Conservation (phyloP, 2,797 vertebrate species). For the Enoplosus armatus region DNA sequence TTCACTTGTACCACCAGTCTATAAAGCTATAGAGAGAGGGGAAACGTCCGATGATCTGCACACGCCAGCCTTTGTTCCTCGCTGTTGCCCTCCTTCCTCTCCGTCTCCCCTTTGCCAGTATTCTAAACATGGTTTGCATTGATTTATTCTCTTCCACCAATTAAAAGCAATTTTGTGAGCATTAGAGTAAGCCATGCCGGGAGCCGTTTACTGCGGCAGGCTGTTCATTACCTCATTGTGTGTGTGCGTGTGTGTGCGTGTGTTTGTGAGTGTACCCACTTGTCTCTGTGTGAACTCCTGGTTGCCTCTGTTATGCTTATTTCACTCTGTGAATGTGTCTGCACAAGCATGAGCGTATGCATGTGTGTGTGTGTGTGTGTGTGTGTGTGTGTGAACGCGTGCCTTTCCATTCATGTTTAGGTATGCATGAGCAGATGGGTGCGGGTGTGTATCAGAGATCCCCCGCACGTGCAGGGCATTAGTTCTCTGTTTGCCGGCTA, state of each 20-base stretch:
- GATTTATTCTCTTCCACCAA: constrained; percentile 79
- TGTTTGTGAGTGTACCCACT: background rate
- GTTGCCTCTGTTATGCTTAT: constrained; percentile 46
- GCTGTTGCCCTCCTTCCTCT: constrained; percentile 23
- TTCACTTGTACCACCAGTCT: constrained; percentile 21
- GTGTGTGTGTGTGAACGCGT: constrained; percentile 23
- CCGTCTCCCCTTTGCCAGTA: constrained; percentile 40
- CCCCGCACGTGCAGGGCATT: constrained; percentile 69
- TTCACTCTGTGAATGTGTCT: constrained; percentile 43
- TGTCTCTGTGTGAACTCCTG: constrained; percentile 42
- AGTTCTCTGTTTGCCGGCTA: constrained; percentile 71
- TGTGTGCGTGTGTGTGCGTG: constrained; percentile 37
- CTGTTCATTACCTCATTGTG: constrained; percentile 70
- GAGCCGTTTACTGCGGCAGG: constrained; percentile 63
- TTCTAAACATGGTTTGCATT: constrained; percentile 76
- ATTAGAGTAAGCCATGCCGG: constrained; percentile 73
- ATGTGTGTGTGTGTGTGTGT: too few relatives aligned
- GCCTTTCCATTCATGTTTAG: constrained; percentile 43
- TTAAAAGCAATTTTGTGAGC: constrained; percentile 82
- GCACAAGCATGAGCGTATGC: constrained; percentile 4
- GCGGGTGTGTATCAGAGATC: constrained; percentile 64
- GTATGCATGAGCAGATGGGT: constrained; percentile 57
- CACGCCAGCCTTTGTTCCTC: constrained; percentile 16
- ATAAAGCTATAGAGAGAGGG: background rate
- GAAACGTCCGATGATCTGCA: constrained; percentile 37